Base-by-base conservation (phyloP, 1,140 invertebrate species). In the Paracyclopina nana region DNA sequence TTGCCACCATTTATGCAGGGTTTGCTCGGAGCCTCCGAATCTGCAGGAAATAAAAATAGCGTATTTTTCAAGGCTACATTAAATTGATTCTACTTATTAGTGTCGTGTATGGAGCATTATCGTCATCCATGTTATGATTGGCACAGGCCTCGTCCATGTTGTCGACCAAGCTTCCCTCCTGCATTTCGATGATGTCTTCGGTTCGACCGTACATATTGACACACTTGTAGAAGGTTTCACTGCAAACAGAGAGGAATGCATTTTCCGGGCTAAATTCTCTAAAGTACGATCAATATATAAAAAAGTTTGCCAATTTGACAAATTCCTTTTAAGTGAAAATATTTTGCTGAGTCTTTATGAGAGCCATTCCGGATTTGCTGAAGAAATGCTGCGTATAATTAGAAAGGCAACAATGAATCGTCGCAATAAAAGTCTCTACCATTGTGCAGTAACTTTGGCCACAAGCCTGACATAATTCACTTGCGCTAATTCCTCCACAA, bases 131-230 rank as follows among this genome's bases (percentile, higher is more conserved):
- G 29, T 48, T 48, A 12, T 26, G 25, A 6, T 26, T 16, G 3
- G 45, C 4, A 18, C 45, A 48, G 12, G 45, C 25, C 12, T 48
- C 45, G 2, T 24, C 8, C 27, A 4, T 16, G n/a, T 16, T 26
- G 2, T 29, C 16, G 22, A 14, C 30, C 20, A 27, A 26, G 4
- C 22, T 16, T n/a, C 45, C 45, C 18, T 48, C 45, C 30, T 48
- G 45, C 16, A 48, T 22, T 22, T 48, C 45, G 25, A 48, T 16
- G 25, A 48, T 48, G n/a, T 48, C 14, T 26, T 48, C 45, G 4
- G 20, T 28, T 4, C 45, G 45, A 11, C 28, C 14, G 27, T 48
- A 48, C n/a, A 48, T 4, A 16, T 29, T 48, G 25, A 48, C 14
- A 30, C 45, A 48, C 30, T 48, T 48, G 45, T 28, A 48, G 14